These are phyloP conservation scores for Erethizon dorsatum DNA, from an alignment of 2,797 vertebrate genomes.

Conservation along the genomic window DNA sequence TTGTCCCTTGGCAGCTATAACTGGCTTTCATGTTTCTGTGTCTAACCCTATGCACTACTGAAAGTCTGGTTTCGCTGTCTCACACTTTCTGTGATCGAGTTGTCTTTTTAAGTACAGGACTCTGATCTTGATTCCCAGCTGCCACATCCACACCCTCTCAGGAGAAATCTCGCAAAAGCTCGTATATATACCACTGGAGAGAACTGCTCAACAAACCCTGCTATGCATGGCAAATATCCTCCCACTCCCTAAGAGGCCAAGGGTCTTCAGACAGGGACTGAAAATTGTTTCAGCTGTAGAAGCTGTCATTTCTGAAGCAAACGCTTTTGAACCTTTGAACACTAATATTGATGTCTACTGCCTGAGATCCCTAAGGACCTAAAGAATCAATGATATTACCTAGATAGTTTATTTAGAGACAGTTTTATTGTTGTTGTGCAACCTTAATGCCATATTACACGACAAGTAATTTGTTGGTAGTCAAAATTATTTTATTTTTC, in stretches of 20 bases:
- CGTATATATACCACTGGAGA: conserved; percentile 9
- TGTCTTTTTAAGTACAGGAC: neutral
- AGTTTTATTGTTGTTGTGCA: conserved; percentile 79
- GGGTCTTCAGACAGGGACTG: conserved; percentile 70
- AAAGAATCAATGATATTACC: conserved; percentile 80
- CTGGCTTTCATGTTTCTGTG: conserved; percentile 59
- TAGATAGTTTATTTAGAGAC: conserved; percentile 82
- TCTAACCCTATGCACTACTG: neutral
- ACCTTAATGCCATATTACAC: conserved; percentile 59
- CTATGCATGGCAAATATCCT: conserved; percentile 54
- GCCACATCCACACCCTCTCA: neutral
- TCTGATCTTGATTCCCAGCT: conserved; percentile 69
- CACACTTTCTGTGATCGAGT: neutral
- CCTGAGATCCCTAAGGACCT: conserved; percentile 75
- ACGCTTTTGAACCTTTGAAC: conserved; percentile 80
- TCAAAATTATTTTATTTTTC: conserved; percentile 66
- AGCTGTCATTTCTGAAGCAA: conserved; percentile 79
- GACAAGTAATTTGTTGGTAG: conserved; percentile 76
- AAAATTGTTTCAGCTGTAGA: conserved; percentile 75
- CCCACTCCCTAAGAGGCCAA: conserved; percentile 68
- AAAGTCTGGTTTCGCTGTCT: conserved; percentile 46
- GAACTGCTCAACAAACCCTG: conserved; percentile 62
- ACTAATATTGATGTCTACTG: conserved; percentile 74
- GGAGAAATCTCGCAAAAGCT: conserved; percentile 72
- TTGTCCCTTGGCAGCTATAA: neutral